Evolutionary conservation across 2,797 vertebrate genomes (phyloP), one percentile per base, ranked within the genome.

Genomic region (Champsocephalus gunnari): DNA sequence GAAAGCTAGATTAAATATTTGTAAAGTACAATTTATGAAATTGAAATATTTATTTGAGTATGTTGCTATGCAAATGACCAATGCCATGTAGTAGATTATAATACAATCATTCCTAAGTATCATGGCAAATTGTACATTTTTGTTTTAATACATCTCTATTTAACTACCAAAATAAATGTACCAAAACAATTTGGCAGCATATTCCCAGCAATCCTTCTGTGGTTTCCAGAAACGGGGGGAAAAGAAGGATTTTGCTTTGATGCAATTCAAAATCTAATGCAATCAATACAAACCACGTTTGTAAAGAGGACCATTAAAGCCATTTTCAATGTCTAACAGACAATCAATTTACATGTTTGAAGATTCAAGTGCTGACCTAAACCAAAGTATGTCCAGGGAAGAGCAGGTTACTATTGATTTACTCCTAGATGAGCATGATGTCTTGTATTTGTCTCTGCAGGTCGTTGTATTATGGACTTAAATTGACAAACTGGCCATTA

Each of bases 241-340:
- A 5, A 49, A 65, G 60, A 48, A 68, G 16, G 2, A 44, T 80
- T 92, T 92, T 90, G 75, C 87, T 84, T 66, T 67, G 81, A 86
- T 78, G 83, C 76, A 81, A 91, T 93, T 91, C 88, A 83, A 83
- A 93, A 91, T 91, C 83, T 82, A 90, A 89, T 77, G 88, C 80
- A 92, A 96, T 96, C 96, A 96, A 96, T 96, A 94, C 92, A 96
- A 96, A 96, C 68, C 80, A 69, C 65, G 75, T 96, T 97, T 96
- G 89, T 92, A 94, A 95, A 92, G 87, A 95, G 90, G 92, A 81
- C 92, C 86, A 94, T 94, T 94, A 96, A 91, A 88, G 88, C 81
- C 80, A 92, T 93, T 94, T 94, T 93, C 93, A 95, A 95, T 94
- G 88, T 92, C 80, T 87, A 77, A 87, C 90, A 92, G 90, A 90